Evolutionary conservation across 2,797 vertebrate genomes (phyloP).

Genomic region (Sebastes taczanowskii): DNA sequence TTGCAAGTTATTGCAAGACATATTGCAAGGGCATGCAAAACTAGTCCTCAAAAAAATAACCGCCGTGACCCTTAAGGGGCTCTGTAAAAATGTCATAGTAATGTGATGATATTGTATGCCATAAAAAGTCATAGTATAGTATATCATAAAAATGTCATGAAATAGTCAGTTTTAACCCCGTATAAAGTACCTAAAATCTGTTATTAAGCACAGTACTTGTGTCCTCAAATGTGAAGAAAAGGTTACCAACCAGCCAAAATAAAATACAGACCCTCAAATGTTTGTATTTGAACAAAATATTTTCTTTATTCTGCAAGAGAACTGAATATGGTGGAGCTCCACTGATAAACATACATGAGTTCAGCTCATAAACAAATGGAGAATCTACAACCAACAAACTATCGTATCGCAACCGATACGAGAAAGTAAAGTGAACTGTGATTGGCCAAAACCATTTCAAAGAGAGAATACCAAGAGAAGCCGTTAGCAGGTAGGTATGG

Average conservation of each 20-base stretch:
- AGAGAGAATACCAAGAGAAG: constrained; percentile 70
- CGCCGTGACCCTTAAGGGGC: too few species aligned
- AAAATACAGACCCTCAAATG: background rate
- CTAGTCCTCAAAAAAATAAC: too few species aligned
- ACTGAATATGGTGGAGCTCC: constrained; percentile 80
- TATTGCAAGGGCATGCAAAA: too few species aligned
- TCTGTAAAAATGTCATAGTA: too few species aligned
- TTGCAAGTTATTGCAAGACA: too few species aligned
- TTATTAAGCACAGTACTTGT: background rate
- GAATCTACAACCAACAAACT: constrained; percentile 84
- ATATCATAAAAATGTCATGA: background rate
- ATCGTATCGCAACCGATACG: constrained; percentile 72
- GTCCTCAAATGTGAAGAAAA: background rate
- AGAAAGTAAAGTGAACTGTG: constrained; percentile 70
- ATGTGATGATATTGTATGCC: background rate
- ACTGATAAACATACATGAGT: constrained; percentile 80
- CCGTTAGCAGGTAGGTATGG: constrained; percentile 42
- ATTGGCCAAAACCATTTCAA: constrained; percentile 51
- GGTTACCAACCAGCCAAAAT: background rate
- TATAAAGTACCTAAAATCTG: background rate
- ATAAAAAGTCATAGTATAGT: background rate
- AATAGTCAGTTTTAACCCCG: background rate
- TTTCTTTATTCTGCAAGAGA: constrained; percentile 86
- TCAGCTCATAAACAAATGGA: constrained; percentile 78
- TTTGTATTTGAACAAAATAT: constrained; percentile 84